These are phyloP conservation scores for Meiosimyza platycephala DNA, from an alignment of 2,888 invertebrate genomes.

Conservation along the genomic window DNA sequence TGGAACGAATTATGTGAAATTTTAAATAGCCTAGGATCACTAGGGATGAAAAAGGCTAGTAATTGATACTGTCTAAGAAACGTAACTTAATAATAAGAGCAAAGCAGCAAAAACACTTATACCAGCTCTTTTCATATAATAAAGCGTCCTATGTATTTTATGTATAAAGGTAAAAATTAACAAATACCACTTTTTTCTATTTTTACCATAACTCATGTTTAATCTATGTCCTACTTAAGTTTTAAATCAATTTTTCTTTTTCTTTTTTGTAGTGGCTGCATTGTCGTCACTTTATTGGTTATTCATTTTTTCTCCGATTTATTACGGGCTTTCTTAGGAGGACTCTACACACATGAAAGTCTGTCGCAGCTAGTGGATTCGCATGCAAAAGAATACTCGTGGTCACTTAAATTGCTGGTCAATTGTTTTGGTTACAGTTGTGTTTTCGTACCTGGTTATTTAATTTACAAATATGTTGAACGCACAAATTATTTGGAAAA, in stretches of 20 bases:
- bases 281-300: slow-evolving; percentile 58
- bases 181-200: too few relatives aligned
- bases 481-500: slow-evolving; percentile 84
- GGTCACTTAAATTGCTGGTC: slow-evolving; percentile 81
- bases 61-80: too few relatives aligned
- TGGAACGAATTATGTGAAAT: too few relatives aligned
- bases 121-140: too few relatives aligned
- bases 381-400: slow-evolving; percentile 72
- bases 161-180: too few relatives aligned
- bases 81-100: too few relatives aligned
- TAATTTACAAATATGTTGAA: slow-evolving; percentile 84
- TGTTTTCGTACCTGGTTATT: slow-evolving; percentile 86
- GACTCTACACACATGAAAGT: slow-evolving; percentile 58
- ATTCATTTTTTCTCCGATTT: slow-evolving; percentile 64
- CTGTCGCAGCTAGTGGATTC: slow-evolving; percentile 66
- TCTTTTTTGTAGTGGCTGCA: slow-evolving; percentile 52
- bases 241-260: background rate
- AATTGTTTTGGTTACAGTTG: slow-evolving; percentile 91
- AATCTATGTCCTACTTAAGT: too few relatives aligned
- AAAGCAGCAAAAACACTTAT: too few relatives aligned
- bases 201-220: too few relatives aligned
- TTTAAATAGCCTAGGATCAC: too few relatives aligned
- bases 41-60: too few relatives aligned
- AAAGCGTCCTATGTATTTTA: too few relatives aligned
- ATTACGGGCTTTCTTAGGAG: slow-evolving; percentile 64